Evolutionary conservation across 2,888 invertebrate species (phyloP).

Genomic region (Diarsia rubi): DNA sequence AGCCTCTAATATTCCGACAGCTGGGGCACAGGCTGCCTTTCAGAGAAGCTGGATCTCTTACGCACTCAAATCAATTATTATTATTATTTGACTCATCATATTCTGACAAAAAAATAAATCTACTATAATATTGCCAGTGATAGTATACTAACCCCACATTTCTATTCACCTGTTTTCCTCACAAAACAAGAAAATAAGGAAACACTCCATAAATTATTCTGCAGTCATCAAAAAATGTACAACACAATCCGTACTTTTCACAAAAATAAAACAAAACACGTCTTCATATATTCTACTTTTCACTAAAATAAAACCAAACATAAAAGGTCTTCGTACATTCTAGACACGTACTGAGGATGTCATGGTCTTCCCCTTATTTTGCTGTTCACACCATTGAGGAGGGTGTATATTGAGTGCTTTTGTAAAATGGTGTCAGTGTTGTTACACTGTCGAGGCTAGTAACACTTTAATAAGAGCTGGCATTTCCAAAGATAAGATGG

Average conservation of each 20-base stretch:
- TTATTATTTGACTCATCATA: not conserved
- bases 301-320: constrained; percentile 37
- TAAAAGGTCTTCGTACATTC: constrained; percentile 21
- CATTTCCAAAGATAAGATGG: not conserved
- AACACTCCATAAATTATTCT: constrained; percentile 17
- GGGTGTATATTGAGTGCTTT: constrained; percentile 35
- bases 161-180: not conserved
- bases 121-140: not conserved
- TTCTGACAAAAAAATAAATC: not conserved
- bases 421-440: constrained; percentile 16
- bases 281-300: constrained; percentile 31
- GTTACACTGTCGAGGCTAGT: constrained; percentile 9
- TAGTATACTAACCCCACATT: no score
- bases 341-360: constrained; percentile 45
- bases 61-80: not conserved
- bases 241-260: constrained; percentile 10
- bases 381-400: constrained; percentile 53
- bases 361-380: constrained; percentile 45
- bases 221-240: constrained; percentile 52
- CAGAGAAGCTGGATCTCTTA: no score
- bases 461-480: no score
- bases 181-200: constrained; percentile 13
- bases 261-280: constrained; percentile 36
- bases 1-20: no score
- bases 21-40: not conserved